Percentiles rank a stretch among this genome's conserved stretches.
phyloP scores from a whole-genome alignment of 1,140 invertebrate genomes.

The Oreohelix idahoensis region DNA sequence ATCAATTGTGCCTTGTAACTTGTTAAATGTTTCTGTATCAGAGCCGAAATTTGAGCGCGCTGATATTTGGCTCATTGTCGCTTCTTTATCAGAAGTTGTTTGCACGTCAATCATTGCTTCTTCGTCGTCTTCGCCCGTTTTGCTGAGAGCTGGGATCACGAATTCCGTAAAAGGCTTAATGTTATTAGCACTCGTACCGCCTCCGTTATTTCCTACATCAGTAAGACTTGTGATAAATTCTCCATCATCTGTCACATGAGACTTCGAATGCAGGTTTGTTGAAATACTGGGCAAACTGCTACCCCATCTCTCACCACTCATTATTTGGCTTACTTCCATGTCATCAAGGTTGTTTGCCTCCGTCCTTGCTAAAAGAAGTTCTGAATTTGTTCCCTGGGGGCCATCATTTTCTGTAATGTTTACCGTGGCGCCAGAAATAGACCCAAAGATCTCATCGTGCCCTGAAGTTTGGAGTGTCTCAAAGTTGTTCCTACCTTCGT shows the following conservation, averaged over 20 bases:
- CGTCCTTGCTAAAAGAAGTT: background rate
- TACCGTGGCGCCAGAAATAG: background rate
- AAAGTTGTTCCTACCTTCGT: background rate
- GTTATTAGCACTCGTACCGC: background rate
- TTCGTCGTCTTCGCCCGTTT: background rate
- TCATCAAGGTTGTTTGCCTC: background rate
- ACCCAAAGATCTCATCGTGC: background rate
- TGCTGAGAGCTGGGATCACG: background rate
- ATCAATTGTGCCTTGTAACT: background rate
- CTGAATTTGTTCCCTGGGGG: background rate
- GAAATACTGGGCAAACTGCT: background rate
- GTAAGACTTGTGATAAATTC: background rate
- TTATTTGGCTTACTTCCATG: background rate
- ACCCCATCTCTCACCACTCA: background rate
- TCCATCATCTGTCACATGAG: background rate
- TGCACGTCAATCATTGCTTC: background rate
- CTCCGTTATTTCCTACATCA: background rate
- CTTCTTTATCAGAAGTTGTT: background rate
- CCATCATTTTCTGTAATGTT: background rate
- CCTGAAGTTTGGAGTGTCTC: background rate
- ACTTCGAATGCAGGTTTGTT: background rate
- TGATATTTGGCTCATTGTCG: background rate
- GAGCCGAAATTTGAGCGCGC: background rate
- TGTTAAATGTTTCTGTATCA: background rate
- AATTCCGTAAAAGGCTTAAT: background rate